Percentiles rank a stretch among this genome's conserved stretches.
phyloP scores from a whole-genome alignment of 2,113 vertebrate species.

The Ptilorrhoa leucosticta region DNA sequence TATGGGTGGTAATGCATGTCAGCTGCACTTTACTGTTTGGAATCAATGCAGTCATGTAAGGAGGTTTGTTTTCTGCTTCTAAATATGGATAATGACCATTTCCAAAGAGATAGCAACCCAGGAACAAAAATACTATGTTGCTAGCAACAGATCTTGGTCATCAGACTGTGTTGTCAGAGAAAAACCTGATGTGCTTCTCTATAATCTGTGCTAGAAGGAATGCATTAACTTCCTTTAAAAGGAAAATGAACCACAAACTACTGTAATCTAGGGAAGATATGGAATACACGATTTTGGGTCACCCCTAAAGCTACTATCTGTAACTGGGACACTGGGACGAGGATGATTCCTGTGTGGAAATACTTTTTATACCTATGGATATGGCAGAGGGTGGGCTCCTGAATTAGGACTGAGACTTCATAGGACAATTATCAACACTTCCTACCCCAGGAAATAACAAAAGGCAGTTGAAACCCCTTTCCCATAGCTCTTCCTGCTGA shows the following conservation, averaged over 20 bases:
- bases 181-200: not conserved
- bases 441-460: not conserved
- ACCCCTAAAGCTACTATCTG: not conserved
- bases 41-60: not conserved
- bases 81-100: slow-evolving; percentile 35
- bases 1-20: not conserved
- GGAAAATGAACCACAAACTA: not conserved
- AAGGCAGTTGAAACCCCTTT: not conserved
- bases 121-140: slow-evolving; percentile 11
- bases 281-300: not conserved
- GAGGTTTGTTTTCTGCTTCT: slow-evolving; percentile 14
- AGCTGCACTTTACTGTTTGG: not conserved
- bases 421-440: not conserved
- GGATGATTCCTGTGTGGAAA: not conserved
- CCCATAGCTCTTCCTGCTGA: not conserved
- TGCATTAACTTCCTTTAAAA: not conserved
- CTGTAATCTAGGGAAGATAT: not conserved
- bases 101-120: slow-evolving; percentile 14
- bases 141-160: slow-evolving; percentile 1
- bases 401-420: not conserved
- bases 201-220: not conserved
- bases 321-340: not conserved
- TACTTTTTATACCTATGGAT: not conserved
- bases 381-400: not conserved
- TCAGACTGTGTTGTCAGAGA: not conserved